Percentiles rank a stretch among this genome's conserved stretches.
phyloP scores from a whole-genome alignment of 2,888 invertebrate genomes.

The Mamestra brassicae region DNA sequence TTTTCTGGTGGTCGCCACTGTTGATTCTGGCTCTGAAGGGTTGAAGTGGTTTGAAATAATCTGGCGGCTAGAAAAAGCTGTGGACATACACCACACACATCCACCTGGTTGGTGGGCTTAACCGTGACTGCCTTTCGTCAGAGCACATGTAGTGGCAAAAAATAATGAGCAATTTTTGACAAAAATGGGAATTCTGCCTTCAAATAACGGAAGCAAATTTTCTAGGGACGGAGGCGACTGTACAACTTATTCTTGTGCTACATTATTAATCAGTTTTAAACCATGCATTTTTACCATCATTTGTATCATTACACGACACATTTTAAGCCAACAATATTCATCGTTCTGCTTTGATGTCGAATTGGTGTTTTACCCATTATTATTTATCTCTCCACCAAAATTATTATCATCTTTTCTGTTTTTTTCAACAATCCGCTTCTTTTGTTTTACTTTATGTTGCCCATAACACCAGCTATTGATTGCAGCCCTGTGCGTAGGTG shows the following conservation, averaged over 20 bases:
- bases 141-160: background rate
- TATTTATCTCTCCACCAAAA: background rate
- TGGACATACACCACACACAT: no score
- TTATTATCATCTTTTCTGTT: background rate
- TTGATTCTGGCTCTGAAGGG: no score
- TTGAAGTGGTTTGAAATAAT: no score
- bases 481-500: conserved; percentile 81
- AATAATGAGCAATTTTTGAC: background rate
- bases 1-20: no score
- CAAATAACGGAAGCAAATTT: background rate
- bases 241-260: background rate
- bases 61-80: no score
- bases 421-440: conserved; percentile 25
- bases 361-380: background rate
- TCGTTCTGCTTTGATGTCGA: background rate
- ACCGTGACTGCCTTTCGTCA: no score
- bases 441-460: conserved; percentile 59
- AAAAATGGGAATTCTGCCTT: background rate
- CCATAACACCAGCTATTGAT: conserved; percentile 64
- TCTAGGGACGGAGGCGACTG: fast-evolving
- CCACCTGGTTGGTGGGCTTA: no score
- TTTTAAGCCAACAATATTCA: background rate
- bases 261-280: background rate
- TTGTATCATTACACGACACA: background rate
- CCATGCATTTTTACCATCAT: background rate